phyloP scores from a whole-genome alignment of 2,888 invertebrate species.

The Tinea trinotella region DNA sequence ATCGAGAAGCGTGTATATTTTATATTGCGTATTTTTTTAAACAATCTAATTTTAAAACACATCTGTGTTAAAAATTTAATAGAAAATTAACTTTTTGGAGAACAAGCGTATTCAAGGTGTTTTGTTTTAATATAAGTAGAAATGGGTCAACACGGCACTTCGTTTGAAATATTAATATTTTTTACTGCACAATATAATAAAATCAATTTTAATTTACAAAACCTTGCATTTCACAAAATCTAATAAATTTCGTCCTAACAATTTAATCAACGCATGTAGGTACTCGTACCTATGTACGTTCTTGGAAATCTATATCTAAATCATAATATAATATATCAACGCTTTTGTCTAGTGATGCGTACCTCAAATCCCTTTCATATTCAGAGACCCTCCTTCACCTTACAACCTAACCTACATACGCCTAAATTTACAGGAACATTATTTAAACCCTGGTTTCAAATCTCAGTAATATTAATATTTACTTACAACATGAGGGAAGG shows the following conservation, averaged over 20 bases:
- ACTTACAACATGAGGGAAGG: not conserved
- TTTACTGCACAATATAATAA: too few species aligned
- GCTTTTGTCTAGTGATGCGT: slow-evolving; percentile 49
- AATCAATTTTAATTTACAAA: too few species aligned
- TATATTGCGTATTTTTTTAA: too few species aligned
- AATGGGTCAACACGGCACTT: too few species aligned
- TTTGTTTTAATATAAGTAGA: too few species aligned
- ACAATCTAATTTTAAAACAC: too few species aligned
- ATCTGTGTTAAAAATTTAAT: too few species aligned
- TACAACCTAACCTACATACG: not conserved
- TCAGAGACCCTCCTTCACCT: not conserved
- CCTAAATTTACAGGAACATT: not conserved
- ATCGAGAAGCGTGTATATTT: too few species aligned
- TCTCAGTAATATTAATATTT: not conserved
- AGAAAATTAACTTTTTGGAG: too few species aligned
- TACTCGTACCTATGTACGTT: not conserved
- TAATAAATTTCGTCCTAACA: not conserved
- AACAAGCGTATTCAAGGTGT: too few species aligned
- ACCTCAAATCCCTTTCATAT: slow-evolving; percentile 23
- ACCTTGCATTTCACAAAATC: too few species aligned
- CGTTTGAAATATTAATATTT: too few species aligned
- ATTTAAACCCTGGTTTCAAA: slow-evolving; percentile 10
- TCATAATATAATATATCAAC: not conserved
- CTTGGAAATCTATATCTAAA: not conserved
- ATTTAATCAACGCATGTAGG: not conserved